Evolutionary conservation across 35 echinoderm and acorn worm species (phyloP), one percentile per base, ranked within the genome.

Genomic region (Heliocidaris tuberculata): DNA sequence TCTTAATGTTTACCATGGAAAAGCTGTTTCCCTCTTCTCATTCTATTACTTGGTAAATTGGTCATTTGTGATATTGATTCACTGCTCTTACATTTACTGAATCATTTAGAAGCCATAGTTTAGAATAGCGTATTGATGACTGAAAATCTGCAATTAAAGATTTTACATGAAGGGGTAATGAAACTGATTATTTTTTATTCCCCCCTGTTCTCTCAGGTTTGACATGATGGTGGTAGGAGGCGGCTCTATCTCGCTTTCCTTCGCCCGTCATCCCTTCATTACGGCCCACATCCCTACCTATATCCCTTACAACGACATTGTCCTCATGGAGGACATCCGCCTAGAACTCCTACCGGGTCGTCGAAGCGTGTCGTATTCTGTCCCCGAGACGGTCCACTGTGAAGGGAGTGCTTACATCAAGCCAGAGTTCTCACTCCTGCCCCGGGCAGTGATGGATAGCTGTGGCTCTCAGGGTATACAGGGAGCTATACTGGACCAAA

Each of bases 211-310:
- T 59, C 48, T 31, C 32, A 99, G 98, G 97, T 99, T 96, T 95
- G 98, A 99, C 89, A 86, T 99, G 85, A 71, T 99, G 35, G 95
- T 99, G 13, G 48, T 54, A 47, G 98, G 98, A 86, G 96, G 98
- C 32, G 96, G 96, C 8, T 89, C 94, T 30, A 94, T 99, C 52
- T 60, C 88, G 19, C 97, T 99, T 11, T 85, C 94, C 60, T 97
- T 99, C 89, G 87, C 94, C 32, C 92, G 97, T 21, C 86, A 95
- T 47, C 96, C 95, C 48, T 94, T 97, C 50, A 71, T 92, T 86
- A 95, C 93, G 2, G 59, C 96, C 48, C 61, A 92, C 31, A 32
- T 93, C 27, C 52, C 88, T 17, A 85, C 96, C 90, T 96, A 96
- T 48, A 96, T 99, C 32, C 98, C 96, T 7, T 61, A 94, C 60